Evolutionary conservation across 2,888 invertebrate genomes (phyloP), one percentile per base, ranked within the genome.

Genomic region (Hypena proboscidalis): DNA sequence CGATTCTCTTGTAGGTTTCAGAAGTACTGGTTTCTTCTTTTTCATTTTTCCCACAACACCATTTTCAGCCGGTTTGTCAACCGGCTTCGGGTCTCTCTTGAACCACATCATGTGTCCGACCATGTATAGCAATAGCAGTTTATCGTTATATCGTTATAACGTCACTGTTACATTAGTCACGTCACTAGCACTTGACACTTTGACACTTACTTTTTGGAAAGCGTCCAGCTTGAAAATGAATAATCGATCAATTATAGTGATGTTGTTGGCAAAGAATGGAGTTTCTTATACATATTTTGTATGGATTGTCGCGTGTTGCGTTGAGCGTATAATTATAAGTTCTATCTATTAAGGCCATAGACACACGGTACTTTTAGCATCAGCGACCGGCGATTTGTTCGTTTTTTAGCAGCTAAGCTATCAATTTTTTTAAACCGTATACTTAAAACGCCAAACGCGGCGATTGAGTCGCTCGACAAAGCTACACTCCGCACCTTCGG

Each of bases 101-200:
- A 90, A 90, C 90, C 90, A 90, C 90, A 90, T 90, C 89, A 87
- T 90, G 40, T 71, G 77, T 72, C 64, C 67, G 30, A 64, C 64
- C 64, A 67, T 67, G 47, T 53, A 54, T 51, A 46, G 14, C 36
- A 33, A 34, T 27, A 48, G 34, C 32, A 17, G 45, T 32, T 51
- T 11, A 2, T 26, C 35, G 29, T 35, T 50, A 22, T 34, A 43
- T 38, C 45, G 56, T 60, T 49, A 31, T 39, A 31, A 29, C 32
- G 49, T 21, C 40, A 13, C 27, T 32, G 22, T 51, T 21, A 56
- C 56, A 56, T 46, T 51, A 32, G 49, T 33, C 40, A 56, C 35
- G 9, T 27, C 46, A 53, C 46, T 35, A 22, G 31, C 40, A 17
- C 8, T 20, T 36, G 30, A 33, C 51, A 59, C 42, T 43, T 51